Base-by-base conservation (phyloP, 2,888 invertebrate genomes). In the Syrista parreyssii region DNA sequence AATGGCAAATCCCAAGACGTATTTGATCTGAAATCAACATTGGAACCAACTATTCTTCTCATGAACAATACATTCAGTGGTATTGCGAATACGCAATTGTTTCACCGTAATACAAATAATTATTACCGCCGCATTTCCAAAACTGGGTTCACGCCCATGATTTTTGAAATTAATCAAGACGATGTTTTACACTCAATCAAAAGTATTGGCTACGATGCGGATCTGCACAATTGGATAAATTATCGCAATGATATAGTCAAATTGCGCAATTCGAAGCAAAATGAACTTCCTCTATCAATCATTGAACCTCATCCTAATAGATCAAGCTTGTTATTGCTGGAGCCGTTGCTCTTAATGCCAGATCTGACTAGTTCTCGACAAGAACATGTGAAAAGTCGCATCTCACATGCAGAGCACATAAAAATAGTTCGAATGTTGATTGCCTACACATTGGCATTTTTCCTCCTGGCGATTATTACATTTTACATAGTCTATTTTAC, bases 401-500 rank as follows among this genome's bases (percentile, higher is more conserved):
- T 87, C 68, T 84, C 86, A 12, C 85, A 82, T 68, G 88, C 89
- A 12, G 93, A 93, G 83, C 92, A 92, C 81, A 91, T 92, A 68
- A 93, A 93, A 85, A 92, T 93, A 81, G 91, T 92, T 33, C 91
- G 92, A 87, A 92, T 93, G 82, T 92, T 94, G 86, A 93, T 95
- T 84, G 92, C 93, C 79, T 93, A 94, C 86, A 93, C 93, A 55
- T 89, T 93, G 77, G 92, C 93, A 69, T 93, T 94, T 86, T 92
- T 93, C 83, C 89, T 92, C 79, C 88, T 93, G 84, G 92, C 92
- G 74, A 92, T 93, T 80, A 91, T 93, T 78, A 93, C 93, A 68
- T 93, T 93, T 91, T 93, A 93, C 86, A 91, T 93, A 82, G 92
- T 93, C 82, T 93, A 93, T 88, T 93, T 93, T 87, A 91, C 91